Evolutionary conservation across 2,113 vertebrate species (phyloP), one percentile per base, ranked within the genome.

Genomic region (Pygoscelis antarcticus): DNA sequence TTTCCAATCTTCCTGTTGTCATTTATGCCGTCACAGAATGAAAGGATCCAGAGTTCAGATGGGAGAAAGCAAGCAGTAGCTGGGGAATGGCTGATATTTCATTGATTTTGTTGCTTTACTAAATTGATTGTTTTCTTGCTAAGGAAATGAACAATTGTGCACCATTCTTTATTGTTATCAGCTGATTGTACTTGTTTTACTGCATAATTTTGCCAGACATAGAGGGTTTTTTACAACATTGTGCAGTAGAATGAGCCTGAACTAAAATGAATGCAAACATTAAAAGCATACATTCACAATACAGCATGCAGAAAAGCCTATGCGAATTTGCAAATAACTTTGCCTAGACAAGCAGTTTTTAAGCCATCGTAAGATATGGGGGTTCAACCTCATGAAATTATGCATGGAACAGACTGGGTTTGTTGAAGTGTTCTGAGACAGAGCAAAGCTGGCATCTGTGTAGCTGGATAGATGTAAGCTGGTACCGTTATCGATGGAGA

Each of bases 111-210:
- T 89, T 92, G 89, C 77, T 96, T 92, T 93, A 38, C 71, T 88
- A 89, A 93, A 94, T 96, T 95, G 88, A 93, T 96, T 96, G 92
- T 68, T 95, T 95, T 93, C 89, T 89, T 89, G 80, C 86, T 87
- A 75, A 94, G 95, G 88, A 97, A 97, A 93, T 87, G 86, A 94
- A 68, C 74, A 81, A 74, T 88, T 0, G 4, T 77, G 65, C 52
- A 42, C 78, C 51, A 42, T 95, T 95, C 69, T 93, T 96, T 89
- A 89, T 81, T 94, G 90, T 92, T 96, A 94, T 94, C 94, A 87
- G 71, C 52, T 94, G 95, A 75, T 62, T 60, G 60, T 93, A 60
- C 76, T 94, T 81, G 76, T 55, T 94, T 95, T 68, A 79, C 60
- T 71, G 83, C 76, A 47, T 84, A 49, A 25, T 95, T 94, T 95